Evolutionary conservation across 2,888 invertebrate species (phyloP).

Genomic region (Tethea ocularis): DNA sequence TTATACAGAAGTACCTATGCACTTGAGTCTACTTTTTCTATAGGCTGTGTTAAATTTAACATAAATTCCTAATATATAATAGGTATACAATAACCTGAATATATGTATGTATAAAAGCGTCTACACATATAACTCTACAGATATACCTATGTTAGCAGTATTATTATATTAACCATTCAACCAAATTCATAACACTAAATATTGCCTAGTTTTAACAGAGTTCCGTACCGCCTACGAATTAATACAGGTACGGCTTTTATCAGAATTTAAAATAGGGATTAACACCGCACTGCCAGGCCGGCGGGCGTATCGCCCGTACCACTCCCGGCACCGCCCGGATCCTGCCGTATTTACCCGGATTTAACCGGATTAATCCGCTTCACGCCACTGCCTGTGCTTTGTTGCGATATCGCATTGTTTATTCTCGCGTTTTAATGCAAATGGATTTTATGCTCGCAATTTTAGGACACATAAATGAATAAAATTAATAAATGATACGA

Average conservation of each 20-base stretch:
- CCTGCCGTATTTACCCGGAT: constrained; percentile 59
- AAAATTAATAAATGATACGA: constrained; percentile 2
- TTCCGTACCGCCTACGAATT: constrained; percentile 36
- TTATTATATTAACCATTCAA: constrained; percentile 17
- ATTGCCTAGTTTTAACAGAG: not conserved
- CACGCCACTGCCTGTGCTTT: constrained; percentile 60
- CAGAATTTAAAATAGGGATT: constrained; percentile 82
- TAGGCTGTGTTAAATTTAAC: too few species aligned
- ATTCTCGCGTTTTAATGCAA: constrained; percentile 67
- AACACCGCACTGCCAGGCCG: constrained; percentile 69
- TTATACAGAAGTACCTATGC: too few species aligned
- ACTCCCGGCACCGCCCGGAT: constrained; percentile 52
- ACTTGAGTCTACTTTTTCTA: too few species aligned
- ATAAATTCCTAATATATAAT: too few species aligned
- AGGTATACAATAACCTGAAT: too few species aligned
- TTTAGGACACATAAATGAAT: constrained; percentile 29
- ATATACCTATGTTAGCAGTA: not conserved
- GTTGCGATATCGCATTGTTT: constrained; percentile 78
- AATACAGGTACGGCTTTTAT: constrained; percentile 73
- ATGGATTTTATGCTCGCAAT: constrained; percentile 58
- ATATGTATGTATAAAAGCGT: too few species aligned
- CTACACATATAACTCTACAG: too few species aligned
- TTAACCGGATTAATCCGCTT: constrained; percentile 66
- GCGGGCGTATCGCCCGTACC: constrained; percentile 61
- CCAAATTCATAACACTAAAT: constrained; percentile 26